phyloP scores from a whole-genome alignment of 2,113 vertebrate genomes.

The Tiliqua scincoides region DNA sequence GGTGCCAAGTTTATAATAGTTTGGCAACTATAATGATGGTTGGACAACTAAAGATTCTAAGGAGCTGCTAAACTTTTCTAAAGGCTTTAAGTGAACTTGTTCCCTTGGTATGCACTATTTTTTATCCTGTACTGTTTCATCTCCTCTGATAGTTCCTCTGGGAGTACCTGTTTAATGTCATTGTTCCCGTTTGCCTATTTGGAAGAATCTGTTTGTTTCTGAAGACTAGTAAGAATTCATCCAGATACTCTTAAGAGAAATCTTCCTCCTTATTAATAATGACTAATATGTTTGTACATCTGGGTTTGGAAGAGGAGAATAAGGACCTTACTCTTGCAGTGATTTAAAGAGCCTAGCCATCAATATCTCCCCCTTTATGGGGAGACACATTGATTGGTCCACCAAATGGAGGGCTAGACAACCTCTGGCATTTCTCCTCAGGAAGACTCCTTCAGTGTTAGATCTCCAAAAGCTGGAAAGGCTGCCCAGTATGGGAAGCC shows the following conservation, averaged over 20 bases:
- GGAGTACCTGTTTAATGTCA: no score
- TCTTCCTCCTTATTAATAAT: slow-evolving; percentile 3
- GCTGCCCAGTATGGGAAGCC: no score
- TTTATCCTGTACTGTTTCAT: slow-evolving; percentile 2
- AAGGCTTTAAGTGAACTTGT: neutral
- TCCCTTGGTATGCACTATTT: neutral
- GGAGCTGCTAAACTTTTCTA: neutral
- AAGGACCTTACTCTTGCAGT: neutral
- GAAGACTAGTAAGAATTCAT: neutral
- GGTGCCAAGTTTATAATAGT: neutral
- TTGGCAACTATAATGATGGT: neutral
- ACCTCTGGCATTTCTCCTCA: no score
- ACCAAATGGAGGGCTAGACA: no score
- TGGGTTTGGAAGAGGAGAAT: neutral
- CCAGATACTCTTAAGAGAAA: neutral
- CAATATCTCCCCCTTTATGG: no score
- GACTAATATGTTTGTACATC: neutral
- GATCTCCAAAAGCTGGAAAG: no score
- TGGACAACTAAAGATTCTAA: neutral
- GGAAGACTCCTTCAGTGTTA: no score
- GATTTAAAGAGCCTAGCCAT: no score
- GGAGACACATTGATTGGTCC: no score
- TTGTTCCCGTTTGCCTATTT: no score
- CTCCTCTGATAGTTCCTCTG: neutral
- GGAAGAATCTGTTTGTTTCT: neutral